Base-by-base conservation (phyloP, 2,113 vertebrate genomes). In the Cnemophilus loriae region DNA sequence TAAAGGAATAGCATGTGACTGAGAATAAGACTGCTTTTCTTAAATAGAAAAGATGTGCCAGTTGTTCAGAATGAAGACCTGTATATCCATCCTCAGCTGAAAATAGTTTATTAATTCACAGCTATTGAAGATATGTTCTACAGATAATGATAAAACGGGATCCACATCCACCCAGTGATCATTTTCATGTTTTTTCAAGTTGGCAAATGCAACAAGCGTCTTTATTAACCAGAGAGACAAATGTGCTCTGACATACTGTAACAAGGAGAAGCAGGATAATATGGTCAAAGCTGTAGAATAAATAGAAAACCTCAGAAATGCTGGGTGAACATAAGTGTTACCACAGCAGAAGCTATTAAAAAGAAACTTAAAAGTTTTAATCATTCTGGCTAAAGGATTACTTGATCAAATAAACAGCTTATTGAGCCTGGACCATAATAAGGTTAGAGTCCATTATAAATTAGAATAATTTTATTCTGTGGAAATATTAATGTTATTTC, bases 351-450 rank as follows among this genome's bases (percentile, higher is more conserved):
- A 89, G 35, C 39, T 87, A 55, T 89, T 94, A 81, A 90, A 94
- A 94, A 79, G 33, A 79, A 90, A 37, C 42, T 35, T 47, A 12
- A 37, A 79, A 82, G 33, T 84, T 93, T 87, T 79, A 75, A 46
- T 64, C 46, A 11, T 27, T 59, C 63, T 91, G 77, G 77, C 83
- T 80, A 79, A 91, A 96, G 91, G 60, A 87, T 75, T 93, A 47
- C 74, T 92, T 92, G 46, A 92, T 93, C 80, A 96, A 95, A 92
- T 89, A 83, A 93, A 75, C 35, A 81, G 12, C 37, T 84, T 90
- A 69, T 50, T 79, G 80, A 85, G 49, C 49, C 47, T 90, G n/a
- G 94, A 86, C 16, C 15, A 65, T 32, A 83, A 44, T 64, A 46
- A 87, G 81, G 20, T 41, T 53, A 33, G 10, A 90, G 53, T 70